phyloP scores from a whole-genome alignment of 2,113 vertebrate species.

The Thunnus maccoyii region DNA sequence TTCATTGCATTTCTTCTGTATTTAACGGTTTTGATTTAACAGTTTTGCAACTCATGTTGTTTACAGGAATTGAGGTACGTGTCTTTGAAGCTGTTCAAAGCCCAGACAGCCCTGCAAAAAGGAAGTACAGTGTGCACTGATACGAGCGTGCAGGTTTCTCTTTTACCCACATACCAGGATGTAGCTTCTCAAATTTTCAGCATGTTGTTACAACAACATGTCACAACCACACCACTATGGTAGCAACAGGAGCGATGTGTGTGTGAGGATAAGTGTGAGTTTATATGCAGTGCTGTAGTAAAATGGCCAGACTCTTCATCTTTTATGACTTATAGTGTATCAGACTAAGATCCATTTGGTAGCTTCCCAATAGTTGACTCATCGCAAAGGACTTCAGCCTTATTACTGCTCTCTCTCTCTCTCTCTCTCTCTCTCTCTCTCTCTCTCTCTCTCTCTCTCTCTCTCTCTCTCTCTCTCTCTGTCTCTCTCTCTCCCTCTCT shows the following conservation, averaged over 20 bases:
- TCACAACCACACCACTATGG: background rate
- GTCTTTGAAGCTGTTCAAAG: background rate
- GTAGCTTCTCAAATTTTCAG: background rate
- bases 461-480: background rate
- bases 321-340: slow-evolving; percentile 56
- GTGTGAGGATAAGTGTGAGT: slow-evolving; percentile 5
- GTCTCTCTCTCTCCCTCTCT: background rate
- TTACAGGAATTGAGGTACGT: background rate
- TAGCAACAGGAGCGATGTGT: background rate
- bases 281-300: slow-evolving; percentile 32
- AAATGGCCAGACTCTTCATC: slow-evolving; percentile 51
- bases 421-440: background rate
- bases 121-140: background rate
- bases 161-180: background rate
- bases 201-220: background rate
- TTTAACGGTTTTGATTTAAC: background rate
- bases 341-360: slow-evolving; percentile 63
- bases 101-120: background rate
- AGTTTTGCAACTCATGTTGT: background rate
- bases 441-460: background rate
- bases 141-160: background rate
- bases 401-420: background rate
- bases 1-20: background rate
- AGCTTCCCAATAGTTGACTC: slow-evolving; percentile 67
- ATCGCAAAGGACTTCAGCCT: slow-evolving; percentile 53